Percentiles rank a stretch among this genome's conserved stretches.
Evolutionary conservation across 2,113 vertebrate genomes (phyloP).

Genomic region (Poeciliopsis turrubarensis): DNA sequence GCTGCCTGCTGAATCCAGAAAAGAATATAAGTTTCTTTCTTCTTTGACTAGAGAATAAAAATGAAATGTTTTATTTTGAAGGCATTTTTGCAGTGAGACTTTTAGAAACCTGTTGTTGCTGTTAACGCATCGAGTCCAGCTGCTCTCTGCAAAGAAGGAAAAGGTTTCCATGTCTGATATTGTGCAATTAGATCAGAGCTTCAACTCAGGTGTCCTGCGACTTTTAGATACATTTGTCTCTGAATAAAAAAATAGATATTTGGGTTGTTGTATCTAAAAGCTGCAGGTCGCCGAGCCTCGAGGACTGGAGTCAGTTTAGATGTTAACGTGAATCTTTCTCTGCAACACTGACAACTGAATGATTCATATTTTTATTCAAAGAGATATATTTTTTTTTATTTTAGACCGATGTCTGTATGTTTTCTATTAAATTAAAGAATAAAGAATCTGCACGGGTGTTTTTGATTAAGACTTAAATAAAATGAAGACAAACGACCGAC

Average conservation of each 20-base stretch:
- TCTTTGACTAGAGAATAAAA: background rate
- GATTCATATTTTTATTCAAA: constrained; percentile 41
- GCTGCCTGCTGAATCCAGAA: too few species aligned
- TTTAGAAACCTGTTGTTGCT: background rate
- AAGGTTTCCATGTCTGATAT: background rate
- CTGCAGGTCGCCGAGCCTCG: too few species aligned
- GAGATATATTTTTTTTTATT: constrained; percentile 72
- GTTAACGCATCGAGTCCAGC: background rate
- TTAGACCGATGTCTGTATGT: constrained; percentile 72
- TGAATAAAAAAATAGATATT: too few species aligned
- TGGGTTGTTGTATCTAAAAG: too few species aligned
- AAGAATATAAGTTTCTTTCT: background rate
- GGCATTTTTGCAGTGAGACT: background rate
- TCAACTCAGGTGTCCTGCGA: too few species aligned
- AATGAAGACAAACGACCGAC: background rate
- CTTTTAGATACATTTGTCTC: too few species aligned
- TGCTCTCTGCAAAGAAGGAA: too few species aligned
- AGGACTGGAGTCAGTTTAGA: constrained; percentile 1
- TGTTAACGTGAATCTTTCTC: constrained; percentile 30
- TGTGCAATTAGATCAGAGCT: background rate
- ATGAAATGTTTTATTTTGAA: background rate
- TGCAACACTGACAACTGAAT: constrained; percentile 49
- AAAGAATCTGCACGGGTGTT: constrained; percentile 34
- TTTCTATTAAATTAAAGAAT: constrained; percentile 53
- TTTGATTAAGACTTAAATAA: constrained; percentile 47